These are phyloP conservation scores for Drosophila setifemur DNA, from an alignment of 1,140 invertebrate genomes.

Conservation along the genomic window DNA sequence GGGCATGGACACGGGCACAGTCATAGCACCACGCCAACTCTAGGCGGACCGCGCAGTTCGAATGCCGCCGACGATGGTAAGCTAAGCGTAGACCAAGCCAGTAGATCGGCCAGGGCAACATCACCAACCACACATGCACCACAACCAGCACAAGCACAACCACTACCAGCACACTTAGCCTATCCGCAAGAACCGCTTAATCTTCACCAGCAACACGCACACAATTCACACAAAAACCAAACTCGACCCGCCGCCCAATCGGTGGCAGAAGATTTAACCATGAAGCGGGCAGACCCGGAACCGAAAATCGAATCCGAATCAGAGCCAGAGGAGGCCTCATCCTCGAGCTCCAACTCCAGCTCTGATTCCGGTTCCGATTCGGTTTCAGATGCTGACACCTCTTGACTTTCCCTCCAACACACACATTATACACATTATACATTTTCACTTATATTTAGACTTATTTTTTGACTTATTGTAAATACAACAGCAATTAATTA, in stretches of 20 bases:
- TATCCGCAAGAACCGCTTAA: constrained; percentile 21
- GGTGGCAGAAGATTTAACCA: constrained; percentile 60
- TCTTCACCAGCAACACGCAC: constrained; percentile 43
- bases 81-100: constrained; percentile 54
- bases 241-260: constrained; percentile 47
- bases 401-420: constrained; percentile 25
- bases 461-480: constrained; percentile 36
- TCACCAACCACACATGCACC: neutral
- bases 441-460: constrained; percentile 3
- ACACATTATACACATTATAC: constrained; percentile 1
- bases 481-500: constrained; percentile 32
- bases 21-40: constrained; percentile 61
- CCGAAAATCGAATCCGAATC: neutral
- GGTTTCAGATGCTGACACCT: constrained; percentile 12
- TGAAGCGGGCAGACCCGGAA: constrained; percentile 24
- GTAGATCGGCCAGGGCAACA: neutral
- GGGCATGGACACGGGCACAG: constrained; percentile 28
- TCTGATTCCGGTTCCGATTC: constrained; percentile 5
- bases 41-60: constrained; percentile 40
- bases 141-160: constrained; percentile 13
- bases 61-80: constrained; percentile 70
- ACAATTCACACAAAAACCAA: constrained; percentile 33
- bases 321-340: neutral
- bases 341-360: constrained; percentile 19
- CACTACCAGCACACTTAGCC: constrained; percentile 39